Evolutionary conservation across 2,113 vertebrate species (phyloP).

Genomic region (Ramphastos sulfuratus): DNA sequence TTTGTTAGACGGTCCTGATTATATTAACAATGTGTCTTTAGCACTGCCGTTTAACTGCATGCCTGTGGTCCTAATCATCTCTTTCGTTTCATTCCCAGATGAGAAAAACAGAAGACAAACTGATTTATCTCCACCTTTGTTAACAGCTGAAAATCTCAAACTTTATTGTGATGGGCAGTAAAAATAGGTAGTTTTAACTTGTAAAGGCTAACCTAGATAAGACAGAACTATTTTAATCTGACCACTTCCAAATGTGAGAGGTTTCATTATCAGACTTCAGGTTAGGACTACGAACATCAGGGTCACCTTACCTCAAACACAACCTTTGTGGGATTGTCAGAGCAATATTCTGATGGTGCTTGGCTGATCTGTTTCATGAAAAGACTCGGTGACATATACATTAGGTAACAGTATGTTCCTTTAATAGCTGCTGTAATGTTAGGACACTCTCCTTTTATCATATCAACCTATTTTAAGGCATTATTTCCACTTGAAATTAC

Average conservation of each 20-base stretch:
- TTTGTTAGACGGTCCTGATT: background rate
- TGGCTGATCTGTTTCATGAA: background rate
- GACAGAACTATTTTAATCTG: background rate
- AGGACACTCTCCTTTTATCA: background rate
- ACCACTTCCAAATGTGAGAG: background rate
- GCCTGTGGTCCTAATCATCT: background rate
- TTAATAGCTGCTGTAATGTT: background rate
- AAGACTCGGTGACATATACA: background rate
- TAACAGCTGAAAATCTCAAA: background rate
- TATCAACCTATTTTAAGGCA: background rate
- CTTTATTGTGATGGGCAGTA: background rate
- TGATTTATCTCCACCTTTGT: background rate
- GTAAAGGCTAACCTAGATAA: background rate
- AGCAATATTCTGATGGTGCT: background rate
- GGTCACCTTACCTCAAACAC: background rate
- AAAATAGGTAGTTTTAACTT: background rate
- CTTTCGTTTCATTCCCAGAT: background rate
- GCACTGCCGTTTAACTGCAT: background rate
- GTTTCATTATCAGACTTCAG: background rate
- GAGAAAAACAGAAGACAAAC: background rate
- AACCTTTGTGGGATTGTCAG: background rate
- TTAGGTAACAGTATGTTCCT: background rate
- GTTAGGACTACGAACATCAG: background rate
- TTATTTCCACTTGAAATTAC: constrained; percentile 19
- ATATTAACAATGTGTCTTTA: background rate